phyloP scores from a whole-genome alignment of 2,113 vertebrate genomes.

The Cyphomyrus plagiostoma region DNA sequence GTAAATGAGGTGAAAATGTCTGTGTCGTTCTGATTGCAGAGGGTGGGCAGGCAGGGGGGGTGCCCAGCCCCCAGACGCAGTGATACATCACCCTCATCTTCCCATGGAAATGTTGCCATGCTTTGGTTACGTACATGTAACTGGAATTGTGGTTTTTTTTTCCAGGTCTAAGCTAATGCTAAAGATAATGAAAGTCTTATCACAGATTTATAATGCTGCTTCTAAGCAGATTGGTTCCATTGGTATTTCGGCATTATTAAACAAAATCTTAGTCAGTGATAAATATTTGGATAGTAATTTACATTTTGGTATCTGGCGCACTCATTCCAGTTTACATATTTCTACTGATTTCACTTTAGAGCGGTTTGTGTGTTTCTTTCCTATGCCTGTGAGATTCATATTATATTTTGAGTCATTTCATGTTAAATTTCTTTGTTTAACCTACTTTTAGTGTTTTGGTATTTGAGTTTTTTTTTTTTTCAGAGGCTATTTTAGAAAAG shows the following conservation, averaged over 20 bases:
- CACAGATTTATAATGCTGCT: not conserved
- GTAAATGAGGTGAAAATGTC: constrained; percentile 18
- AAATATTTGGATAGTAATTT: not conserved
- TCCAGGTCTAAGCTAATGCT: not conserved
- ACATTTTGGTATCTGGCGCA: not conserved
- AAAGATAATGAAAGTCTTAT: not conserved
- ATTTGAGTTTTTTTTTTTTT: not conserved
- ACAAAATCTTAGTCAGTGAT: not conserved
- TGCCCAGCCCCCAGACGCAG: not conserved
- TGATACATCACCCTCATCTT: not conserved
- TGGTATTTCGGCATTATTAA: not conserved
- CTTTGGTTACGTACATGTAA: constrained; percentile 16
- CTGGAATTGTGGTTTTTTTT: not conserved
- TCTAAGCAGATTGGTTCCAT: not conserved
- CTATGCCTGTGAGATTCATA: not conserved
- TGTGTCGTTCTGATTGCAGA: not conserved
- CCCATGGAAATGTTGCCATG: constrained; percentile 13
- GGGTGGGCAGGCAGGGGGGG: not conserved
- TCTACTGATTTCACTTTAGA: not conserved
- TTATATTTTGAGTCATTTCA: not conserved
- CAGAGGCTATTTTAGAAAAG: constrained; percentile 22
- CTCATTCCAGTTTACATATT: not conserved
- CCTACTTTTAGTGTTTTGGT: constrained; percentile 13
- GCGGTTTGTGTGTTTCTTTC: not conserved
- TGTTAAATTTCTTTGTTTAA: constrained; percentile 17